A percentile compares a stretch with the other conserved stretches of the same genome.
Evolutionary conservation across 2,113 vertebrate genomes (phyloP).

Genomic region (Tinamus guttatus): DNA sequence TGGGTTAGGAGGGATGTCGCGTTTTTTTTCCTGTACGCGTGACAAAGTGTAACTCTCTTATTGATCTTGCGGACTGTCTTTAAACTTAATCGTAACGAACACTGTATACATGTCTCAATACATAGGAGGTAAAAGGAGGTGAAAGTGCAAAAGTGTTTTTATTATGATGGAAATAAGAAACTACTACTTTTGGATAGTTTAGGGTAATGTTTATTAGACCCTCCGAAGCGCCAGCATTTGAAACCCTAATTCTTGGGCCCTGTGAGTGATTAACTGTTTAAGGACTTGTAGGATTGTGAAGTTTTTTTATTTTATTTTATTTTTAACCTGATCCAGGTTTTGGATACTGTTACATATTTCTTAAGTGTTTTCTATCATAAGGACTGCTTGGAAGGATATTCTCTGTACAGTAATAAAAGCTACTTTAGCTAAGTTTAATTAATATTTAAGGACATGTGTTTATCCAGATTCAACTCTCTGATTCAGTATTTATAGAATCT

Average conservation of each 20-base stretch:
- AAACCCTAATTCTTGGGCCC: not conserved
- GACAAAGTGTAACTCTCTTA: conserved; percentile 28
- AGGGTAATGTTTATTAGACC: not conserved
- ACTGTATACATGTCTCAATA: conserved; percentile 51
- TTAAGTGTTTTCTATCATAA: not conserved
- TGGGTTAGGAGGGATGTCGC: conserved; percentile 39
- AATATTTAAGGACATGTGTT: not conserved
- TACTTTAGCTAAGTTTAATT: not conserved
- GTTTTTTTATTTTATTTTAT: not conserved
- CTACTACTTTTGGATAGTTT: not conserved
- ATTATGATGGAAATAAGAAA: conserved; percentile 53
- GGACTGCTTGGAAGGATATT: not conserved
- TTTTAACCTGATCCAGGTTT: not conserved
- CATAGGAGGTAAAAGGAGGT: not conserved
- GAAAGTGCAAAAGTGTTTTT: not conserved
- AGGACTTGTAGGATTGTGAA: not conserved
- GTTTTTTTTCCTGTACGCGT: conserved; percentile 58
- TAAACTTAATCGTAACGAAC: conserved; percentile 52
- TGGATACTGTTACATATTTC: not conserved
- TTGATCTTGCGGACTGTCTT: conserved; percentile 54
- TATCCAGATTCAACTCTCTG: not conserved
- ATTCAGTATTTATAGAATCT: not conserved
- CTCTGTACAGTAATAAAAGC: not conserved
- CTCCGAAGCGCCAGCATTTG: not conserved
- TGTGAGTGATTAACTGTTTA: not conserved